phyloP scores from a whole-genome alignment of 2,113 vertebrate genomes.

The Electrona antarctica region DNA sequence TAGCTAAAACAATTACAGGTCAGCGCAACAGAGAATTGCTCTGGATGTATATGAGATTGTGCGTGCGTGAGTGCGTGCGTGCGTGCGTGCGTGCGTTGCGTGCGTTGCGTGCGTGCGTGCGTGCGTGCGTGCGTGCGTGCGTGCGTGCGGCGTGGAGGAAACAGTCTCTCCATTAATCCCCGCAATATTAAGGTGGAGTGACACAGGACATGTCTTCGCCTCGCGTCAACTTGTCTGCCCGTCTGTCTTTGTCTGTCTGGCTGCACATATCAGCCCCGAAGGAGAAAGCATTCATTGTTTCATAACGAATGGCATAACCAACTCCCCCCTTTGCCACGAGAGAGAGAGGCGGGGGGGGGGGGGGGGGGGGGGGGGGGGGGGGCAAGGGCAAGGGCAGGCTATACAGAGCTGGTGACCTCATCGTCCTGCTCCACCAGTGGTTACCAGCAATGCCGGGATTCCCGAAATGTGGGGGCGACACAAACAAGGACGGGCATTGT shows the following conservation, averaged over 20 bases:
- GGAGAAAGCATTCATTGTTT: constrained; percentile 74
- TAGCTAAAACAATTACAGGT: too few relatives aligned
- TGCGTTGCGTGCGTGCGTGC: too few relatives aligned
- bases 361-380: constrained; percentile 20
- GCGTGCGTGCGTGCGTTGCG: too few relatives aligned
- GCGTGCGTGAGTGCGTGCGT: too few relatives aligned
- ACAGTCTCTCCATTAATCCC: constrained; percentile 27
- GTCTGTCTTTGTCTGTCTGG: constrained; percentile 41
- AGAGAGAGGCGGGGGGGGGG: constrained; percentile 18
- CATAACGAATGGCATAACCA: constrained; percentile 13
- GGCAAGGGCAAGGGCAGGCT: constrained; percentile 49
- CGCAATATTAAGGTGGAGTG: constrained; percentile 31
- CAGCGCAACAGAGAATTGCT: too few relatives aligned
- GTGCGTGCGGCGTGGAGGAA: neutral
- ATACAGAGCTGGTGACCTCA: constrained; percentile 75
- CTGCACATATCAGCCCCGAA: constrained; percentile 30
- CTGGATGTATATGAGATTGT: too few relatives aligned
- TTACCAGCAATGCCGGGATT: constrained; percentile 79
- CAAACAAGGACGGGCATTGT: constrained; percentile 80
- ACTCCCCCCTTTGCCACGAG: constrained; percentile 13
- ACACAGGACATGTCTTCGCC: constrained; percentile 43
- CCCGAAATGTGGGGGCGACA: constrained; percentile 69
- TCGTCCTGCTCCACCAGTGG: constrained; percentile 64
- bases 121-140: too few relatives aligned
- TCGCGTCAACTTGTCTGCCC: constrained; percentile 40